Evolutionary conservation across 2,797 vertebrate species (phyloP), one percentile per base, ranked within the genome.

Genomic region (Crocodylus rhombifer): DNA sequence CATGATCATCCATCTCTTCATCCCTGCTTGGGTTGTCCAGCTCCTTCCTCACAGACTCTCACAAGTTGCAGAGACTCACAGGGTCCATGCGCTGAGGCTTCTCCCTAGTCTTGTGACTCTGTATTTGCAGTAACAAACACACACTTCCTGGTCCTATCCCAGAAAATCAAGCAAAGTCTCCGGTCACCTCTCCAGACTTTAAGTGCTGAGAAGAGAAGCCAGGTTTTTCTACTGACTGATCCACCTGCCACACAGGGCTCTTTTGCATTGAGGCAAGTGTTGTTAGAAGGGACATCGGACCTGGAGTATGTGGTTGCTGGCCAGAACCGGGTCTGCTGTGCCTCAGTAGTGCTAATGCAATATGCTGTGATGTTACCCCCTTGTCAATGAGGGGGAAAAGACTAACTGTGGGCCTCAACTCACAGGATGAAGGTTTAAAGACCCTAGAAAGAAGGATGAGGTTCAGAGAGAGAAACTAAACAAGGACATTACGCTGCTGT

Each of bases 21-120:
- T 77, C 71, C 63, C 57, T 86, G 81, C 62, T 75, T 3, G 2
- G 71, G 26, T 16, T 21, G 36, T 51, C 42, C 16, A 80, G 10
- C 25, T 25, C 23, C 16, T 3, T 42, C 77, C 36, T 7, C 2
- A 4, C 23, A 33, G 12, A 23, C 11, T 61, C 7, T 28, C 3
- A 5, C 17, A 16, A 64, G 16, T 51, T 23, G 71, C 36, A 63
- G 18, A 20, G 11, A n/a, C 26, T 25, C 36, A 63, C 7, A 17
- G 63, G 15, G 17, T 60, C 63, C 74, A 33, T 0, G 0, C 10
- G 20, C 1, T 0, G 4, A 80, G 6, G 76, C 17, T 36, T 79
- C 55, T 64, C 75, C 76, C 55, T 30, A 33, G 18, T 67, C 80
- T 12, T 17, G 69, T 25, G 23, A 55, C 63, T 58, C 51, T 75